Percentiles rank a stretch among this genome's conserved stretches.
phyloP scores from a whole-genome alignment of 2,797 vertebrate species.

The Neomorphus geoffroyi region DNA sequence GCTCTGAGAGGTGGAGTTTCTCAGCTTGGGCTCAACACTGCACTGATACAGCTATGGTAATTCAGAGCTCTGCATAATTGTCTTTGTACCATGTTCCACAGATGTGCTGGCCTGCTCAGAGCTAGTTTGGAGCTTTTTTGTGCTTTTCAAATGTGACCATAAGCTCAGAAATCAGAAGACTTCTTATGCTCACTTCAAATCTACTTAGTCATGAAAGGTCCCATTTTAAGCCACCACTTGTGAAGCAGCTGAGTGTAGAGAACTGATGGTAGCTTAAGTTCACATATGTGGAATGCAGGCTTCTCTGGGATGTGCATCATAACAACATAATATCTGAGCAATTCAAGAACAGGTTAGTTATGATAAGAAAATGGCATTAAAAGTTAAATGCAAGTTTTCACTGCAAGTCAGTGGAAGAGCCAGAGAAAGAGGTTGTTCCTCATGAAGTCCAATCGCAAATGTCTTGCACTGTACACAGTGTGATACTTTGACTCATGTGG shows the following conservation, averaged over 20 bases:
- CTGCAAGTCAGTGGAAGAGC: background rate
- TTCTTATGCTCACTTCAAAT: background rate
- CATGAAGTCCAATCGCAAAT: background rate
- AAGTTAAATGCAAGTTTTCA: background rate
- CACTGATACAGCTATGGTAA: background rate
- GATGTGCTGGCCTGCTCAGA: background rate
- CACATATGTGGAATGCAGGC: background rate
- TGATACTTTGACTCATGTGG: background rate
- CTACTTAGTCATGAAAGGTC: background rate
- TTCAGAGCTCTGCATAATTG: conserved; percentile 7
- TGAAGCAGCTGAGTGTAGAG: background rate
- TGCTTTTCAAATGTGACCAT: background rate
- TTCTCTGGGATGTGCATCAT: background rate
- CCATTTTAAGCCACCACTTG: background rate
- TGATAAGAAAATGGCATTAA: background rate
- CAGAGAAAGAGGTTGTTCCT: background rate
- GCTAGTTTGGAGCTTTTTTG: background rate
- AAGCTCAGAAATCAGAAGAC: background rate
- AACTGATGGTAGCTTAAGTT: background rate
- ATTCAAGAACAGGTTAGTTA: background rate
- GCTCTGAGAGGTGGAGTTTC: background rate
- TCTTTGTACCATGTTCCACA: background rate
- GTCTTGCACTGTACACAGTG: background rate
- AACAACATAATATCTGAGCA: background rate
- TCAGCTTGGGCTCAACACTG: background rate